Percentiles rank a stretch among this genome's conserved stretches.
These are phyloP conservation scores for Mixornis gularis DNA, from an alignment of 2,113 vertebrate species.

Conservation along the genomic window DNA sequence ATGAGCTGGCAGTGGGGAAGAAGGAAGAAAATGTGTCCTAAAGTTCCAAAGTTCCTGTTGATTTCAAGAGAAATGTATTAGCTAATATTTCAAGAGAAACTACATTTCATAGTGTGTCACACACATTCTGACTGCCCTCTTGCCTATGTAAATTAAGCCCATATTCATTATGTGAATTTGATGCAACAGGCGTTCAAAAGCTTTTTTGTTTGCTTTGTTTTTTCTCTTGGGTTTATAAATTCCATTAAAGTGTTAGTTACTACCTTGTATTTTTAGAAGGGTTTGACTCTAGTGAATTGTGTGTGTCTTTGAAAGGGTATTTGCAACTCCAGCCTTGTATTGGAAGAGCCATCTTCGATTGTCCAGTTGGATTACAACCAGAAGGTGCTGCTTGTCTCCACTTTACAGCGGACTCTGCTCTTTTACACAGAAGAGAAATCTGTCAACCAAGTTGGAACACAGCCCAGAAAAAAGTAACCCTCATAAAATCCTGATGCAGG, in stretches of 20 bases:
- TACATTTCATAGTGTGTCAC: neutral
- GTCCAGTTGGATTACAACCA: slow-evolving; percentile 95
- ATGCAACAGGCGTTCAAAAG: neutral
- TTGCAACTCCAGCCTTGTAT: slow-evolving; percentile 83
- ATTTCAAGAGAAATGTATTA: neutral
- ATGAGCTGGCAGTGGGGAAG: neutral
- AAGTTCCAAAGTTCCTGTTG: neutral
- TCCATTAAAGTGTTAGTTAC: neutral
- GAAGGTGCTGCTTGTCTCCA: slow-evolving; percentile 89
- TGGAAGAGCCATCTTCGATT: slow-evolving; percentile 86
- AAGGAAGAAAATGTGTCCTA: neutral
- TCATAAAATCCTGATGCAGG: slow-evolving; percentile 2
- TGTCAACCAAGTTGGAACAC: slow-evolving; percentile 85
- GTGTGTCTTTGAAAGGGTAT: slow-evolving; percentile 73
- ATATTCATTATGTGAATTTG: neutral
- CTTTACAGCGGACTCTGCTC: slow-evolving; percentile 84
- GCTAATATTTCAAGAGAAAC: neutral
- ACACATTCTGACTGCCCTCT: neutral
- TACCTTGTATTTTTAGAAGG: neutral
- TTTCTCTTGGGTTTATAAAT: neutral
- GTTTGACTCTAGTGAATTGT: neutral
- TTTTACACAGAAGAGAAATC: slow-evolving; percentile 86
- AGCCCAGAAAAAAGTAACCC: slow-evolving; percentile 86
- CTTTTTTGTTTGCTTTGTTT: neutral
- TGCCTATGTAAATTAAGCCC: neutral